phyloP scores from a whole-genome alignment of 2,888 invertebrate genomes.

The Trichogramma dendrolimi region DNA sequence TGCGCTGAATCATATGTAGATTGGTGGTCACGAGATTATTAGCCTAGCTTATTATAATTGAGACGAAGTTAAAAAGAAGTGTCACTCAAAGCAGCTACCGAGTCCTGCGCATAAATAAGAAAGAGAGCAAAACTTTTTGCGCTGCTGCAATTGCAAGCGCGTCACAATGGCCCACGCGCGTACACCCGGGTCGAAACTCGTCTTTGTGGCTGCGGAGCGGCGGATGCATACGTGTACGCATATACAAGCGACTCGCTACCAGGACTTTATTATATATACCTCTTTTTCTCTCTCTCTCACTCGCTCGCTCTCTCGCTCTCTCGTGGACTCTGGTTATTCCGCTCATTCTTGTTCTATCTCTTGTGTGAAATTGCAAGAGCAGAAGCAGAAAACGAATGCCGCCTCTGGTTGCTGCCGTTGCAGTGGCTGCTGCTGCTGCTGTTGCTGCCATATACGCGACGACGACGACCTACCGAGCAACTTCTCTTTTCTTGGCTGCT shows the following conservation, averaged over 20 bases:
- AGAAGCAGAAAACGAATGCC: slow-evolving; percentile 21
- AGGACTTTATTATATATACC: too few species aligned
- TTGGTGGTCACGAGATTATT: too few species aligned
- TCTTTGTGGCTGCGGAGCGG: background rate
- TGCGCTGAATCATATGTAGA: too few species aligned
- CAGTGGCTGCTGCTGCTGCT: too few species aligned
- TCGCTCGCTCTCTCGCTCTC: background rate
- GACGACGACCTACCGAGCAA: slow-evolving; percentile 28
- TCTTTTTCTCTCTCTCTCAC: too few species aligned
- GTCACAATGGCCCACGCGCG: background rate
- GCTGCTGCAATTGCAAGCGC: background rate
- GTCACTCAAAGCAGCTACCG: too few species aligned
- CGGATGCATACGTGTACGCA: background rate
- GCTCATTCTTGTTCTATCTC: background rate
- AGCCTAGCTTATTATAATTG: too few species aligned
- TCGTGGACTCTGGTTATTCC: background rate
- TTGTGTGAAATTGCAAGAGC: slow-evolving; percentile 13
- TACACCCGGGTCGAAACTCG: background rate
- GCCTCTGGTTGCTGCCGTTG: slow-evolving; percentile 15
- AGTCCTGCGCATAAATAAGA: too few species aligned
- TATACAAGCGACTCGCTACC: too few species aligned
- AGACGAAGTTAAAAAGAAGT: too few species aligned
- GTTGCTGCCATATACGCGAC: too few species aligned
- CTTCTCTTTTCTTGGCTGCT: slow-evolving; percentile 14
- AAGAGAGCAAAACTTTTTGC: background rate